Evolutionary conservation across 2,113 vertebrate genomes (phyloP).

Genomic region (Carlito syrichta): DNA sequence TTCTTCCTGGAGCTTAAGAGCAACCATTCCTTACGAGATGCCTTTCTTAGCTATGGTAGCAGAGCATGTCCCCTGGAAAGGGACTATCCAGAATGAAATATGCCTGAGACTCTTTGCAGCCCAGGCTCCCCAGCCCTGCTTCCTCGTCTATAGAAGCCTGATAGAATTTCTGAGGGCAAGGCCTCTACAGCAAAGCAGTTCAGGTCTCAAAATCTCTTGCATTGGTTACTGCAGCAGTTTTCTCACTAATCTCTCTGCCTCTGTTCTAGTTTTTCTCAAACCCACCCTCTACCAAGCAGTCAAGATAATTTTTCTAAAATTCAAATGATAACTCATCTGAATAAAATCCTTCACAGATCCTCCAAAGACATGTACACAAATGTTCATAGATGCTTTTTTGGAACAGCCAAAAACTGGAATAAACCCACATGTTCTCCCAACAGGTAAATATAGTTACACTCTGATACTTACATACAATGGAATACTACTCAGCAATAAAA

Average conservation of each 20-base stretch:
- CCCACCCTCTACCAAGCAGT: background rate
- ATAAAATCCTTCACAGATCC: background rate
- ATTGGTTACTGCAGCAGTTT: background rate
- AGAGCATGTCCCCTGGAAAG: background rate
- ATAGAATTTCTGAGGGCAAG: background rate
- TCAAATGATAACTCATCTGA: background rate
- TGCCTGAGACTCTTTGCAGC: background rate
- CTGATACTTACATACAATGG: background rate
- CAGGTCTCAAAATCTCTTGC: background rate
- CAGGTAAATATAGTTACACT: background rate
- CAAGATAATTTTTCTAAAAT: slow-evolving; percentile 41
- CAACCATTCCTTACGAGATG: background rate
- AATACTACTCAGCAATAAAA: background rate
- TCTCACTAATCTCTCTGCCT: background rate
- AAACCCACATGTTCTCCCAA: background rate
- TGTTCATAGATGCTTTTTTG: background rate
- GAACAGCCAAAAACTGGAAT: background rate
- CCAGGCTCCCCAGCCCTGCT: background rate
- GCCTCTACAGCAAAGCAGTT: background rate
- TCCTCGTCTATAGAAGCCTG: background rate
- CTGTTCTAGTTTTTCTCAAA: slow-evolving; percentile 14
- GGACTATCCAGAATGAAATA: background rate
- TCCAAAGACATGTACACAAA: background rate
- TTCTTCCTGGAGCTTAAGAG: background rate
- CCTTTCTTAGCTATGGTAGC: background rate